Evolutionary conservation across 35 echinoderm and acorn worm species (phyloP).

Genomic region (Stichopus chloronotus): DNA sequence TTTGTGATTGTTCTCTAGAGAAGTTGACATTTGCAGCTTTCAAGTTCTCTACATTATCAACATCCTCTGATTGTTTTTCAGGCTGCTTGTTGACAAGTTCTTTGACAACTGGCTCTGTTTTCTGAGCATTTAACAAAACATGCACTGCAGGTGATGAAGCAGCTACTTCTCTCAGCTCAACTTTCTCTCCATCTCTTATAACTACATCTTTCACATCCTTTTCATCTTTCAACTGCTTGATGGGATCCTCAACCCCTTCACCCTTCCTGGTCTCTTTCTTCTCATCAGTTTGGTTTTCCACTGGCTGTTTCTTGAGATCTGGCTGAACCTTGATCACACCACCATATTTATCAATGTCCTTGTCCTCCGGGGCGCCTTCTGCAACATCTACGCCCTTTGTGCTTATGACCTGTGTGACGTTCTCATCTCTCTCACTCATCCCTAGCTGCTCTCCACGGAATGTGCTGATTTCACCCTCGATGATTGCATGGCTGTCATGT

Average conservation of each 20-base stretch:
- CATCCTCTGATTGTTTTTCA: not conserved
- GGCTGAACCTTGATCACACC: constrained; percentile 52
- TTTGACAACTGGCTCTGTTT: constrained; percentile 7
- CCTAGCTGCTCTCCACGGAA: constrained; percentile 80
- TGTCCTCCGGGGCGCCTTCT: constrained; percentile 33
- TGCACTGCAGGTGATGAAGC: constrained; percentile 31
- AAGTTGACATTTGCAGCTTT: constrained; percentile 2
- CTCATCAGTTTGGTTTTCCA: not conserved
- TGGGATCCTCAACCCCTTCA: not conserved
- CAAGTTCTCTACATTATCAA: not conserved
- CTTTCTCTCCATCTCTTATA: not conserved
- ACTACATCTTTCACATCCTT: constrained; percentile 10
- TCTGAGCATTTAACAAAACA: constrained; percentile 38
- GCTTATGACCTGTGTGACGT: constrained; percentile 55
- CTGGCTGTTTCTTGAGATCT: constrained; percentile 55
- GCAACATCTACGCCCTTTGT: constrained; percentile 3
- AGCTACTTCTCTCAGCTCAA: not conserved
- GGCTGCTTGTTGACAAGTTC: not conserved
- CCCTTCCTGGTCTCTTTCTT: not conserved
- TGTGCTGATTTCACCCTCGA: constrained; percentile 96
- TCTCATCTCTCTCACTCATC: constrained; percentile 78
- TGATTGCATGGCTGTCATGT: constrained; percentile 96
- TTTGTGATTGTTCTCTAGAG: not conserved
- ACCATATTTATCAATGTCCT: constrained; percentile 60
- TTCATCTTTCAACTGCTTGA: not conserved